Conservation (phyloP, 2,888 invertebrate species). For the Camptogramma bilineatum region DNA sequence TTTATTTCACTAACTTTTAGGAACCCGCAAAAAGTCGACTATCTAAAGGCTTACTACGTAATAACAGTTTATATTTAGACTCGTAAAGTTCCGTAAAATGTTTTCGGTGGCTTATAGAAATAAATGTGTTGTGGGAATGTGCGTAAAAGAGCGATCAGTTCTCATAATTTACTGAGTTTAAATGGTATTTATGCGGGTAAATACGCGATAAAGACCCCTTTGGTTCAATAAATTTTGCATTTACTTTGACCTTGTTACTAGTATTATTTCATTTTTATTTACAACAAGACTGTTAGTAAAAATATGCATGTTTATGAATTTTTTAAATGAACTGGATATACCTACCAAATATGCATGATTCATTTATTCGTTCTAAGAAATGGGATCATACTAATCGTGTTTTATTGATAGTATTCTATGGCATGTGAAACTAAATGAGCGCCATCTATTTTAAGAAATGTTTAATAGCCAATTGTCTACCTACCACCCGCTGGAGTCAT, state of each 20-base stretch:
- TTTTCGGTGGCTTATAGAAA: slow-evolving; percentile 28
- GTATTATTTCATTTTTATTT: too few species aligned
- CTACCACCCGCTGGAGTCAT: slow-evolving; percentile 70
- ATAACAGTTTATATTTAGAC: slow-evolving; percentile 46
- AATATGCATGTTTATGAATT: too few species aligned
- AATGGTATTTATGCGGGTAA: background rate
- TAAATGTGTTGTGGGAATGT: slow-evolving; percentile 3
- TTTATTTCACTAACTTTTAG: slow-evolving; percentile 57
- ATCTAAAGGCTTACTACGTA: slow-evolving; percentile 45
- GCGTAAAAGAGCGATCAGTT: slow-evolving; percentile 1
- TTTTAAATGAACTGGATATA: background rate
- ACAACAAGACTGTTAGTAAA: too few species aligned
- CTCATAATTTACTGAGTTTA: background rate
- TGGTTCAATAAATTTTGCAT: background rate
- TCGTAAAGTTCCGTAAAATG: slow-evolving; percentile 39
- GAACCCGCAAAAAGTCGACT: slow-evolving; percentile 46
- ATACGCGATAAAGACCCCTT: slow-evolving; percentile 4
- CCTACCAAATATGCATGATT: background rate
- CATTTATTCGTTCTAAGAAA: background rate
- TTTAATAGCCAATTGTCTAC: slow-evolving; percentile 66
- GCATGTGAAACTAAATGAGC: slow-evolving; percentile 22
- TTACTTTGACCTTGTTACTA: background rate
- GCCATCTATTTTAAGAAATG: slow-evolving; percentile 53
- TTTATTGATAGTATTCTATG: slow-evolving; percentile 28
- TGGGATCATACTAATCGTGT: slow-evolving; percentile 1